Evolutionary conservation across 2,113 vertebrate species (phyloP).

Genomic region (Sander vitreus): DNA sequence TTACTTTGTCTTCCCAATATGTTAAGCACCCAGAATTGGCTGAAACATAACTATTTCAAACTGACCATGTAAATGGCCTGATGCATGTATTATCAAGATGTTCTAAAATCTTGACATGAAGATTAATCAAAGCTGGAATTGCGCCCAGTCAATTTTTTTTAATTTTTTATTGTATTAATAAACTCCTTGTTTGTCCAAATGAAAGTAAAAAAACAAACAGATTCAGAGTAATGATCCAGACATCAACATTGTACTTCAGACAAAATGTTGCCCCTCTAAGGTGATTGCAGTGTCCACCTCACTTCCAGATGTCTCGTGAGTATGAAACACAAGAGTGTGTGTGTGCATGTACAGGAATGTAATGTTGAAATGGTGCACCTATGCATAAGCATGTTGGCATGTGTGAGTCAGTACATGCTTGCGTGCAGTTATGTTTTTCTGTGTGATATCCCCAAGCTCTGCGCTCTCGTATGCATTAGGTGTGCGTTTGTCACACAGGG

Average conservation of each 20-base stretch:
- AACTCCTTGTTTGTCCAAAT: neutral
- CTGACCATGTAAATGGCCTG: neutral
- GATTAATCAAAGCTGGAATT: neutral
- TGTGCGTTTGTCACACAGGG: constrained; percentile 67
- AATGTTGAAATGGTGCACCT: neutral
- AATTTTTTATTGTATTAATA: neutral
- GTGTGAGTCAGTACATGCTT: constrained; percentile 52
- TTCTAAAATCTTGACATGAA: neutral
- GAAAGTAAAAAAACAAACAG: neutral
- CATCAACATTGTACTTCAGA: neutral
- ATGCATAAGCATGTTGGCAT: neutral
- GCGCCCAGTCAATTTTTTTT: neutral
- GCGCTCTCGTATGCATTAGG: constrained; percentile 40
- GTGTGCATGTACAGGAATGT: constrained; percentile 22
- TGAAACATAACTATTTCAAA: neutral
- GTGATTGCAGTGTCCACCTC: constrained; percentile 5
- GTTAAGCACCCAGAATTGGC: neutral
- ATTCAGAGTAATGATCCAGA: neutral
- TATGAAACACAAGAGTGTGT: neutral
- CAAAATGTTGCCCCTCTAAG: neutral
- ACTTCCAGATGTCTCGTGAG: neutral
- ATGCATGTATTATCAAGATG: neutral
- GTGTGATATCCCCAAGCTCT: constrained; percentile 18
- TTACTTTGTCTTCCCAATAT: neutral
- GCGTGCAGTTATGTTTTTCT: constrained; percentile 22